A percentile compares a stretch with the other conserved stretches of the same genome.
Evolutionary conservation across 1,140 invertebrate species (phyloP).

Genomic region (Chrysopa pallens): DNA sequence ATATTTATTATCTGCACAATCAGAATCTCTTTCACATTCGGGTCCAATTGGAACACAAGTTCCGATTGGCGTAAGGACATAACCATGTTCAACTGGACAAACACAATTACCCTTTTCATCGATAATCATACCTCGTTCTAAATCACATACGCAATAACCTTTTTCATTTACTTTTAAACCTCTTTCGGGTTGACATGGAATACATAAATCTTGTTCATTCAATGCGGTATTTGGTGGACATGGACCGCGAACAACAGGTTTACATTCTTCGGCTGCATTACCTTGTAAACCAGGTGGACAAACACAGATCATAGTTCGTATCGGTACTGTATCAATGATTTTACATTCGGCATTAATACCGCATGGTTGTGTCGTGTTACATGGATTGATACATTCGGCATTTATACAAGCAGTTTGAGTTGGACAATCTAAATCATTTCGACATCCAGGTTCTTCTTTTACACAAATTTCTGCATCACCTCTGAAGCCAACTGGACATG

Average conservation of each 20-base stretch:
- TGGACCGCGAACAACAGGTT: slow-evolving; percentile 49
- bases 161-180: slow-evolving; percentile 55
- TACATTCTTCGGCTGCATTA: slow-evolving; percentile 59
- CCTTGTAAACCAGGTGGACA: slow-evolving; percentile 71
- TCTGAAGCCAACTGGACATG: slow-evolving; percentile 58
- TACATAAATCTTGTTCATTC: slow-evolving; percentile 56
- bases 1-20: slow-evolving; percentile 59
- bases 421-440: slow-evolving; percentile 64
- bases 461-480: slow-evolving; percentile 45
- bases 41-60: slow-evolving; percentile 38
- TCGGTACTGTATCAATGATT: slow-evolving; percentile 60
- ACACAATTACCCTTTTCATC: slow-evolving; percentile 61
- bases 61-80: slow-evolving; percentile 39
- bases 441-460: slow-evolving; percentile 40
- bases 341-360: slow-evolving; percentile 63
- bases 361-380: slow-evolving; percentile 59
- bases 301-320: slow-evolving; percentile 75
- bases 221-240: slow-evolving; percentile 58
- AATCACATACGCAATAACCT: slow-evolving; percentile 62
- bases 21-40: slow-evolving; percentile 50
- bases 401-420: slow-evolving; percentile 65
- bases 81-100: slow-evolving; percentile 52
- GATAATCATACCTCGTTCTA: slow-evolving; percentile 53
- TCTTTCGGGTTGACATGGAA: slow-evolving; percentile 46
- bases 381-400: slow-evolving; percentile 68